Percentiles rank a stretch among this genome's conserved stretches.
Conservation (phyloP, 30 jellyfish, hydroid and myxozoan species). For the Aurelia aurita region DNA sequence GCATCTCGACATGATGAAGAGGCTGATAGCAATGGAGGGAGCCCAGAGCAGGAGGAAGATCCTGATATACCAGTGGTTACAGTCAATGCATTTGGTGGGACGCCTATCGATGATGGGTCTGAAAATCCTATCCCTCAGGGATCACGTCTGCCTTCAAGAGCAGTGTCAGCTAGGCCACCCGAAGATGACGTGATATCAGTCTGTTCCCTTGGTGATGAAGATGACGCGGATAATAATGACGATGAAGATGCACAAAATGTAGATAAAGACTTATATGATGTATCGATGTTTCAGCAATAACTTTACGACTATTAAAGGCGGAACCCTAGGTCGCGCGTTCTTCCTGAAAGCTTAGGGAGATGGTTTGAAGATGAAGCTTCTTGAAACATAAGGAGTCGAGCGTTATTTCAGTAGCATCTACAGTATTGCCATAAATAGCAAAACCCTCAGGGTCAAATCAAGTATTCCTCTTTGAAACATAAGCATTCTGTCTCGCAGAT, state of each 20-base stretch:
- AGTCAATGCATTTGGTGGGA: slow-evolving; percentile 67
- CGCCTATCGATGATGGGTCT: slow-evolving; percentile 12
- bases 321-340: no score
- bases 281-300: slow-evolving; percentile 16
- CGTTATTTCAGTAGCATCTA: no score
- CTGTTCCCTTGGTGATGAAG: slow-evolving; percentile 65
- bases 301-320: no score
- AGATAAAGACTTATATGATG: slow-evolving; percentile 29
- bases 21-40: slow-evolving; percentile 12
- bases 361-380: no score
- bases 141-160: slow-evolving; percentile 21
- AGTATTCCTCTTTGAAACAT: no score
- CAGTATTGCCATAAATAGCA: no score
- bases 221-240: slow-evolving; percentile 28
- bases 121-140: neutral
- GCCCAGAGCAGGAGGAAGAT: slow-evolving; percentile 8
- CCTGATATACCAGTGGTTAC: slow-evolving; percentile 34
- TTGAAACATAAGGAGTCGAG: no score
- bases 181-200: slow-evolving; percentile 56
- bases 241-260: slow-evolving; percentile 8
- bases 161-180: neutral
- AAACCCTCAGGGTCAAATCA: no score
- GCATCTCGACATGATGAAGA: slow-evolving; percentile 3
- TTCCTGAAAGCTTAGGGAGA: no score
- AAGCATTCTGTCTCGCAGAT: no score